Evolutionary conservation across 2,113 vertebrate genomes (phyloP).

Genomic region (Podarcis cretensis): DNA sequence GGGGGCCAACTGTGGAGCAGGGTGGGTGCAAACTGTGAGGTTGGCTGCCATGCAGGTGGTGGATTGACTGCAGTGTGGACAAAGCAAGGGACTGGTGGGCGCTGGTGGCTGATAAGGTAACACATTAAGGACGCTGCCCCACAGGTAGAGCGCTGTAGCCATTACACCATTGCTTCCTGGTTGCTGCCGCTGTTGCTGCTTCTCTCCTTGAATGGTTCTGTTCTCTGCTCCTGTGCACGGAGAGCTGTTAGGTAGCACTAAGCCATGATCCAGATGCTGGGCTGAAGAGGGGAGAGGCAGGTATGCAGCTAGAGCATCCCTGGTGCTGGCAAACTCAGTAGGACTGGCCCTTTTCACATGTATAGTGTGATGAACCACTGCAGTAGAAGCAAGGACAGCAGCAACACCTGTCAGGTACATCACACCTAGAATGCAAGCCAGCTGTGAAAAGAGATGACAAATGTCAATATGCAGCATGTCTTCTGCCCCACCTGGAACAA

Average conservation of each 20-base stretch:
- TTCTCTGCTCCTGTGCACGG: slow-evolving; percentile 47
- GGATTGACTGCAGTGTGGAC: slow-evolving; percentile 70
- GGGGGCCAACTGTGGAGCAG: slow-evolving; percentile 17
- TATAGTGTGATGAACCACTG: slow-evolving; percentile 82
- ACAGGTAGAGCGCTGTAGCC: slow-evolving; percentile 79
- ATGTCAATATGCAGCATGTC: not conserved
- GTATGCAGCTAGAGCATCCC: slow-evolving; percentile 51
- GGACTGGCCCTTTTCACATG: slow-evolving; percentile 62
- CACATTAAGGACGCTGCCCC: slow-evolving; percentile 84
- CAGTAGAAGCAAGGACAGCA: slow-evolving; percentile 81
- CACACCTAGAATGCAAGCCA: slow-evolving; percentile 89
- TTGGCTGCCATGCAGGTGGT: slow-evolving; percentile 78
- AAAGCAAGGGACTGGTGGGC: slow-evolving; percentile 54
- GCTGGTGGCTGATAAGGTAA: slow-evolving; percentile 68
- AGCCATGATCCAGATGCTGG: not conserved
- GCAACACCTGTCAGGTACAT: slow-evolving; percentile 92
- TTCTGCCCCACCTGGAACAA: not conserved
- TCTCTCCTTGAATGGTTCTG: slow-evolving; percentile 12
- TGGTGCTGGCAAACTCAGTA: not conserved
- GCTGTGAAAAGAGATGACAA: slow-evolving; percentile 69
- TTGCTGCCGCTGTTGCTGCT: rapidly evolving
- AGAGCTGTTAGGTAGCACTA: slow-evolving; percentile 44
- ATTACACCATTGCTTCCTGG: slow-evolving; percentile 40
- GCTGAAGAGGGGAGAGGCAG: slow-evolving; percentile 31
- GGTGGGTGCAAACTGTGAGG: slow-evolving; percentile 44